A percentile compares a stretch with the other conserved stretches of the same genome.
phyloP scores from a whole-genome alignment of 2,888 invertebrate species.

The Nymphalis c-album region DNA sequence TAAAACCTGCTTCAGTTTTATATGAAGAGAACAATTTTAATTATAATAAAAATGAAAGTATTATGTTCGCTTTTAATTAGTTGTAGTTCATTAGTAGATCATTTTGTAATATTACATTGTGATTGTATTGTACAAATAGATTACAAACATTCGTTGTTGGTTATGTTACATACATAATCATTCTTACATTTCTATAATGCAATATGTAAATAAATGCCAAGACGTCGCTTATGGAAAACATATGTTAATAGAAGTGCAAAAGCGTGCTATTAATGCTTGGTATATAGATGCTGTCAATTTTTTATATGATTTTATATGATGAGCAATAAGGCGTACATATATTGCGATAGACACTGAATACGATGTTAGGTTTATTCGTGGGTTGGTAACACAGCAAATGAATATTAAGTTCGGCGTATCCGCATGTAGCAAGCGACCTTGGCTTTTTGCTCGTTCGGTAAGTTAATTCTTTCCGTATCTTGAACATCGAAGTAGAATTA shows the following conservation, averaged over 20 bases:
- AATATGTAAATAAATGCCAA: neutral
- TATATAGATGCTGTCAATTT: constrained; percentile 24
- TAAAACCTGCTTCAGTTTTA: too few species aligned
- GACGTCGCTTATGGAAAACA: neutral
- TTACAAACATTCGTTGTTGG: neutral
- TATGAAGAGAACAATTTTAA: too few species aligned
- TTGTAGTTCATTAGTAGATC: neutral
- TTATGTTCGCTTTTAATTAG: neutral
- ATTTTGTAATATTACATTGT: neutral
- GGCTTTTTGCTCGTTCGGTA: constrained; percentile 59
- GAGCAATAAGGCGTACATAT: constrained; percentile 38
- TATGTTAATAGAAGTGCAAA: neutral
- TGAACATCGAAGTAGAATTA: constrained; percentile 56
- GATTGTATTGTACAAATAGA: too few species aligned
- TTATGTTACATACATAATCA: neutral
- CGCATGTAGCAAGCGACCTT: constrained; percentile 66
- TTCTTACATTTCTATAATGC: neutral
- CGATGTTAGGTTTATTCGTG: constrained; percentile 45
- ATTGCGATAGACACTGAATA: constrained; percentile 35
- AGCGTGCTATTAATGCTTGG: constrained; percentile 10
- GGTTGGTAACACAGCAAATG: constrained; percentile 63
- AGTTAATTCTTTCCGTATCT: constrained; percentile 75
- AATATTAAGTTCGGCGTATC: constrained; percentile 68
- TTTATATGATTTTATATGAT: constrained; percentile 29
- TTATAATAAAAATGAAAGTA: too few species aligned